Conservation (phyloP, 35 echinoderm and acorn worm species). For the Heliocidaris tuberculata region DNA sequence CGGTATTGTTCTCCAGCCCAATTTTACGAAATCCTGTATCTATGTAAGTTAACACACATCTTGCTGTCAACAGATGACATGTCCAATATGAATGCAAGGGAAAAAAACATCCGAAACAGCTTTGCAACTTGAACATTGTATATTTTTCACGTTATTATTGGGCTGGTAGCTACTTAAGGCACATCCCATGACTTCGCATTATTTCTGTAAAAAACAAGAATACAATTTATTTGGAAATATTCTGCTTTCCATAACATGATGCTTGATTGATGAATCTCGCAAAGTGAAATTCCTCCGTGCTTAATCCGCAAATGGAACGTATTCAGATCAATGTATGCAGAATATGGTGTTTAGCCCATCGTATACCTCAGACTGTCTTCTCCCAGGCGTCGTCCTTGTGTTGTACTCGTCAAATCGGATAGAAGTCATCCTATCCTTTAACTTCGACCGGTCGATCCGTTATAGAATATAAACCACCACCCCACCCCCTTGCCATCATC, state of each 20-base stretch:
- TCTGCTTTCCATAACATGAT: neutral
- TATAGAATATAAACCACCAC: neutral
- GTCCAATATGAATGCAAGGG: no score
- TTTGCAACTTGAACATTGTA: no score
- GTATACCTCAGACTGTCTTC: neutral
- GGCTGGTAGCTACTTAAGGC: no score
- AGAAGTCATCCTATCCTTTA: neutral
- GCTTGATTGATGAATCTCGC: neutral
- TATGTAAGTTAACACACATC: no score
- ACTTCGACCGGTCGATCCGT: neutral
- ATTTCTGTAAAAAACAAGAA: no score
- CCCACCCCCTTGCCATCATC: no score
- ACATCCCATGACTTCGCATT: no score
- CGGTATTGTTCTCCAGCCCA: no score
- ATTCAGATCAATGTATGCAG: slow-evolving; percentile 1
- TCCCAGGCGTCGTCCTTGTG: neutral
- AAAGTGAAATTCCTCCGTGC: neutral
- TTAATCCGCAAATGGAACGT: neutral
- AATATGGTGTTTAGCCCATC: neutral
- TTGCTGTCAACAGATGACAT: no score
- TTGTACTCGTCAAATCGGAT: neutral
- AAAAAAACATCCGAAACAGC: no score
- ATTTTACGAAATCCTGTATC: no score
- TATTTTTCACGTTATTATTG: no score
- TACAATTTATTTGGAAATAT: neutral